Base-by-base conservation (phyloP, 2,888 invertebrate genomes). In the Chymomyza procnemis region DNA sequence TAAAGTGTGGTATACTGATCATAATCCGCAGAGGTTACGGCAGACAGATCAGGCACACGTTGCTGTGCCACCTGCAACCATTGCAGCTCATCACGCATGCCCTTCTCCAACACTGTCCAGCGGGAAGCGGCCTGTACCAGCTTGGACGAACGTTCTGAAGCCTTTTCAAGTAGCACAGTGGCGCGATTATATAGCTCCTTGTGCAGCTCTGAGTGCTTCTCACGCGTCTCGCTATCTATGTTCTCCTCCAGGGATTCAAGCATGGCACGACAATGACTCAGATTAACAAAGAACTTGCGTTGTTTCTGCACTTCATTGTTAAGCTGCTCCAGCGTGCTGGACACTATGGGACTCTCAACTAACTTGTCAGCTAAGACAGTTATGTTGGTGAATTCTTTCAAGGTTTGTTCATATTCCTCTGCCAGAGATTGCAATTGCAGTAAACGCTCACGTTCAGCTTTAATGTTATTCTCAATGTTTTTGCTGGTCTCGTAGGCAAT, bases 251-350 rank as follows among this genome's bases (percentile, higher is more conserved):
- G 91, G 0, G 96, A 96, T 89, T 97, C 97, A 48, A 97, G 92
- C 80, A 97, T 96, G 12, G 95, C 96, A 78, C 96, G 93, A 85
- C 97, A 97, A 76, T 97, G 96, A 83, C 96, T 97, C 8, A 97
- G 90, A 79, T 96, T 97, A 0, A 96, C 95, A 87, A 97, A 97
- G 92, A 97, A 97, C 87, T 96, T 96, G 48, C 97, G 93, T 84
- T 97, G 96, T 88, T 96, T 97, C 84, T 96, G 96, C 91, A 97
- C 96, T 91, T 97, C 97, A 84, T 96, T 96, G 84, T 96, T 96
- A n/a, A 97, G 91, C 80, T 96, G 95, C 79, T 95, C 94, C 70
- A 96, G 91, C 77, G 94, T 94, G 47, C 93, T 93, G 0, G 96
- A 95, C 6, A 94, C 93, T 41, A 97, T 94, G 54, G 95, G 94